Percentiles rank a stretch among this genome's conserved stretches.
Conservation (phyloP, 2,113 vertebrate genomes). For the Etia nguti region DNA sequence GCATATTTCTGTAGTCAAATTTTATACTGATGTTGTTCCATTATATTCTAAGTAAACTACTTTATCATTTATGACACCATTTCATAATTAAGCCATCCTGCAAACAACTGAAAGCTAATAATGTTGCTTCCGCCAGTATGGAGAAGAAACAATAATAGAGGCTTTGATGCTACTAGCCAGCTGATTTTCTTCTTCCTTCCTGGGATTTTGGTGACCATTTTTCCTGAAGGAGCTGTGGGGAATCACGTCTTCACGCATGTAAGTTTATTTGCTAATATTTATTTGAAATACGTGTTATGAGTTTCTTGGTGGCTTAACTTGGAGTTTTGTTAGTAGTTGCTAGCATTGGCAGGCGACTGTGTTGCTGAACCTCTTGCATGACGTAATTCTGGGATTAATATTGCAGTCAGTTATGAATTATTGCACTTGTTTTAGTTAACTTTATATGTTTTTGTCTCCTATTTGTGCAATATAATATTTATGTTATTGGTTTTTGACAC, state of each 20-base stretch:
- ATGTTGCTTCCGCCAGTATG: not conserved
- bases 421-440: not conserved
- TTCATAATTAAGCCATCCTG: not conserved
- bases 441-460: not conserved
- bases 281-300: not conserved
- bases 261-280: not conserved
- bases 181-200: not conserved
- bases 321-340: not conserved
- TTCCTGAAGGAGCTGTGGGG: not conserved
- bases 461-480: not conserved
- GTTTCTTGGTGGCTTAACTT: not conserved
- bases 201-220: rapidly evolving
- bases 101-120: not conserved
- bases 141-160: not conserved
- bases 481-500: not conserved
- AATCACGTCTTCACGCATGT: not conserved
- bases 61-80: not conserved
- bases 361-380: not conserved
- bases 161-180: not conserved
- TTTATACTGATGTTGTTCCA: not conserved
- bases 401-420: not conserved
- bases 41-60: not conserved
- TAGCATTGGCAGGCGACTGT: not conserved
- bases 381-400: not conserved
- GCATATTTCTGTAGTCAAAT: not conserved